Evolutionary conservation across 2,797 vertebrate species (phyloP), one percentile per base, ranked within the genome.

Genomic region (Antennarius maculatus): DNA sequence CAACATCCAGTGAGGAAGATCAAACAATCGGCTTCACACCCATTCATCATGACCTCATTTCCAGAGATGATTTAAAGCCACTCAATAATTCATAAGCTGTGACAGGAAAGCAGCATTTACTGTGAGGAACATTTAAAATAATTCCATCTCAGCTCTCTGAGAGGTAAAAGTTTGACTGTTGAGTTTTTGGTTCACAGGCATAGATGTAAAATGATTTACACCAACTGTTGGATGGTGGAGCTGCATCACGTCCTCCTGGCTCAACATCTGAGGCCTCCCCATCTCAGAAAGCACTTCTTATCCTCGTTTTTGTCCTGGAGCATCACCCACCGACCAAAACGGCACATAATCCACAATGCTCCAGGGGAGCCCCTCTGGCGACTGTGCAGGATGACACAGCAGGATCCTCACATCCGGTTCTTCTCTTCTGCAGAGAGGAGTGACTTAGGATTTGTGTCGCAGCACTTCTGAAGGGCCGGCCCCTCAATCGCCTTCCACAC

Each of bases 1-100:
- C 29, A 37, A 73, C 65, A 68, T 74, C 65, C 63, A 68, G 66
- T 69, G 58, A 71, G 49, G 54, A 70, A 73, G 55, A 10, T 59
- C 14, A 4, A 75, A 71, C 76, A 58, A 66, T 75, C 66, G 53
- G 74, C 61, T 74, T 72, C 61, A 71, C 74, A 73, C 82, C 83
- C 56, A 80, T 84, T 83, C 76, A 65, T 80, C 71, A 64, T 82
- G 83, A 84, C 84, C 82, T 83, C 43, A 69, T 89, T 87, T 87
- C 53, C 79, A 1, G 41, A 61, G 49, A 39, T 80, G 73, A 84
- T 83, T 83, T 83, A 76, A 79, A 81, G 37, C 55, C 49, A 18
- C 69, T 89, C 74, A 78, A 82, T 88, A 81, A 82, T 87, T 86
- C 66, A 85, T 76, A 52, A 55, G 61, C 66, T 49, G 80, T 83